Evolutionary conservation across 2,888 invertebrate species (phyloP).

Genomic region (Watsonalla binaria): DNA sequence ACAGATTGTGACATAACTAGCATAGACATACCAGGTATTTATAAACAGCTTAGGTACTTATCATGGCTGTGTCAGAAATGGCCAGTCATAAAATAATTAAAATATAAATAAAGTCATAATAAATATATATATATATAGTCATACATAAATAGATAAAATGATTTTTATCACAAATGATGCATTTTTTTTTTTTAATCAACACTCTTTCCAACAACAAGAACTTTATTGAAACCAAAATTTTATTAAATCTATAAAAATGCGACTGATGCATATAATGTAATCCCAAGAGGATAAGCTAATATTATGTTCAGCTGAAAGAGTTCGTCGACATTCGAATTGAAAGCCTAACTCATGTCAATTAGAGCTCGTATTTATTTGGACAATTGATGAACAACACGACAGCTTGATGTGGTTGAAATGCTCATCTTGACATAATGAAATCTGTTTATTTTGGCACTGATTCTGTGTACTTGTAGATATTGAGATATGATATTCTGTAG

Average conservation of each 20-base stretch:
- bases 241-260: too few species aligned
- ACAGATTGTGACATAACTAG: neutral
- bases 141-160: too few species aligned
- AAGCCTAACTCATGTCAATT: constrained; percentile 1
- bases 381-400: neutral
- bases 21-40: too few species aligned
- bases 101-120: too few species aligned
- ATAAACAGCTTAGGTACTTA: too few species aligned
- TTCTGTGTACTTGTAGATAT: neutral
- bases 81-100: too few species aligned
- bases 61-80: too few species aligned
- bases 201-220: too few species aligned
- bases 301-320: neutral
- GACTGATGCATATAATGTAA: neutral
- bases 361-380: constrained; percentile 1
- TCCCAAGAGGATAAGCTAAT: neutral
- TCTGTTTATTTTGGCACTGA: neutral
- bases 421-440: neutral
- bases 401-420: neutral
- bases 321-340: constrained; percentile 1
- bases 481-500: neutral
- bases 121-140: too few species aligned
- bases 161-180: too few species aligned
- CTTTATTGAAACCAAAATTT: too few species aligned
- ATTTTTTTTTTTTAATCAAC: too few species aligned